phyloP scores from a whole-genome alignment of 2,113 vertebrate genomes.

The Plotosus lineatus region DNA sequence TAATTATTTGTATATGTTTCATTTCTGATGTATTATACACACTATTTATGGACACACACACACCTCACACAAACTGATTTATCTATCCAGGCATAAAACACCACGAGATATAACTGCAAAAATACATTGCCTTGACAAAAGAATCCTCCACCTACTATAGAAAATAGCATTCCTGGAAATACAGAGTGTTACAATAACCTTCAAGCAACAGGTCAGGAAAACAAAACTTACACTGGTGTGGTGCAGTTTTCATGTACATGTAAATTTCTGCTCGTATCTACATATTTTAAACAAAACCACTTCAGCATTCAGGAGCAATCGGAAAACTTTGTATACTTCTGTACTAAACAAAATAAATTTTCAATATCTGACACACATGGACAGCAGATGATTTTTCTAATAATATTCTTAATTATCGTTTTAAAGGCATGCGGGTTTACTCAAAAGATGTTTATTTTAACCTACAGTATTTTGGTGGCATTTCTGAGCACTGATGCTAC shows the following conservation, averaged over 20 bases:
- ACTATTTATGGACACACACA: no score
- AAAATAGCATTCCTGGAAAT: no score
- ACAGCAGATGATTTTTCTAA: background rate
- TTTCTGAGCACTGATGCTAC: background rate
- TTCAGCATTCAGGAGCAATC: no score
- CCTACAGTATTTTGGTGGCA: background rate
- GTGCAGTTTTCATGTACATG: background rate
- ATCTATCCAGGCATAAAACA: no score
- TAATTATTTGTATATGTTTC: no score
- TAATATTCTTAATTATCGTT: background rate
- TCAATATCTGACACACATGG: background rate
- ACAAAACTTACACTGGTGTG: background rate
- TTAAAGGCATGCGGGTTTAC: no score
- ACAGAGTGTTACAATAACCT: background rate
- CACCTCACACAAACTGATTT: no score
- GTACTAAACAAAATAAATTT: background rate
- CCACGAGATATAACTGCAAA: no score
- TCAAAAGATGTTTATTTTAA: background rate
- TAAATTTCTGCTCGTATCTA: background rate
- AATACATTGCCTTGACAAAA: no score
- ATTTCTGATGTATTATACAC: no score
- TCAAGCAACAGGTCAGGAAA: background rate
- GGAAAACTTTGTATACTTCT: background rate
- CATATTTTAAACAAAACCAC: background rate
- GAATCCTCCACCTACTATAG: no score